A percentile compares a stretch with the other conserved stretches of the same genome.
Conservation (phyloP, 2,797 vertebrate genomes). For the Danio jaintianensis region DNA sequence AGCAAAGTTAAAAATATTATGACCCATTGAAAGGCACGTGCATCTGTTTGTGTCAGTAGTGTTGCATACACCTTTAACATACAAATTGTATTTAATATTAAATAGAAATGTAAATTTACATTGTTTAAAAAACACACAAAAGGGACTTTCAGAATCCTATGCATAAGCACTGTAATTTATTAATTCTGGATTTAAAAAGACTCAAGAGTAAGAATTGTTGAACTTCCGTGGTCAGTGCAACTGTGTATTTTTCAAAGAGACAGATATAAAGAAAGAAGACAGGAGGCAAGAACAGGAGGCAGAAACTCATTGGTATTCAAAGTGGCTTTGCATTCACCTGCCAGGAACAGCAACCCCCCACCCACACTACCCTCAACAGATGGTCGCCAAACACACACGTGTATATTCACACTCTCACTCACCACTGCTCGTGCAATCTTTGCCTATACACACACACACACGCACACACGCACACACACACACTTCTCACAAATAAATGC, state of each 20-base stretch:
- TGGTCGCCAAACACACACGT: slow-evolving; percentile 77
- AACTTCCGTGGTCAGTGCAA: slow-evolving; percentile 20
- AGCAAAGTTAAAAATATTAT: background rate
- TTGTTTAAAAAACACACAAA: background rate
- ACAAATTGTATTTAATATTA: background rate
- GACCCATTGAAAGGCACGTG: background rate
- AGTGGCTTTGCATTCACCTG: slow-evolving; percentile 90
- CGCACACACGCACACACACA: slow-evolving; percentile 35
- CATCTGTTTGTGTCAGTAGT: background rate
- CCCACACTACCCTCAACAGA: slow-evolving; percentile 83
- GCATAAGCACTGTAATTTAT: background rate
- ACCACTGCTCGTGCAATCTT: slow-evolving; percentile 48
- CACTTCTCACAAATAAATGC: slow-evolving; percentile 44
- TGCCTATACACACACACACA: background rate
- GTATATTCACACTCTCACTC: slow-evolving; percentile 59
- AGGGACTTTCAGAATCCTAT: background rate
- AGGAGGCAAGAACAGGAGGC: slow-evolving; percentile 21
- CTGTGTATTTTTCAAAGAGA: slow-evolving; percentile 48
- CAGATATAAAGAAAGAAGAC: slow-evolving; percentile 17
- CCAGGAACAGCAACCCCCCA: slow-evolving; percentile 84
- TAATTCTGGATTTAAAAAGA: slow-evolving; percentile 25
- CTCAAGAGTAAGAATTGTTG: background rate
- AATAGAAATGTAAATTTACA: background rate
- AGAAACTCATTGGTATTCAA: slow-evolving; percentile 93
- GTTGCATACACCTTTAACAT: background rate